Evolutionary conservation across 2,113 vertebrate genomes (phyloP).

Genomic region (Notarius lentiginosus): DNA sequence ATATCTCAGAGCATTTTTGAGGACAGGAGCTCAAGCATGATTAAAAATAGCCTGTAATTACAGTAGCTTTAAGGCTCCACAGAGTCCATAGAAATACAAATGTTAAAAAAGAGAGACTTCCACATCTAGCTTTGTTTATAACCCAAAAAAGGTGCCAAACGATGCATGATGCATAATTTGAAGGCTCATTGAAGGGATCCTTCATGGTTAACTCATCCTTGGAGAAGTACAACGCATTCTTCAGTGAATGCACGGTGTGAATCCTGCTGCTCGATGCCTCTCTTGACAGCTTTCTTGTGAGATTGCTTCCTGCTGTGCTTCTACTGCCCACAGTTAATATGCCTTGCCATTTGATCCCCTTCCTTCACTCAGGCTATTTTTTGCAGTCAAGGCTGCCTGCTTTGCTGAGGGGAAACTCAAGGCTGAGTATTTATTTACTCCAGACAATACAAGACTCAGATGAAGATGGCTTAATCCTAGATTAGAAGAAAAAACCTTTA

Average conservation of each 20-base stretch:
- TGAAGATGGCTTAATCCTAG: not conserved
- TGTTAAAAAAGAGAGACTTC: not conserved
- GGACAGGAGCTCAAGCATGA: not conserved
- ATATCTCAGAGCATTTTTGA: not conserved
- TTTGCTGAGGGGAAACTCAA: not conserved
- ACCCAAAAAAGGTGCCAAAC: not conserved
- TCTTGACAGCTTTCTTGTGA: slow-evolving; percentile 34
- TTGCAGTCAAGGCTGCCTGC: slow-evolving; percentile 8
- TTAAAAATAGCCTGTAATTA: not conserved
- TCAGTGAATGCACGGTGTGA: slow-evolving; percentile 9
- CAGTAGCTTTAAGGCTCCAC: not conserved
- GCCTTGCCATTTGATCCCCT: slow-evolving; percentile 59
- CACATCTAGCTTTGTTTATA: not conserved
- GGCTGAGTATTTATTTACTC: not conserved
- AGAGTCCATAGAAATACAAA: not conserved
- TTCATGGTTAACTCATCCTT: slow-evolving; percentile 24
- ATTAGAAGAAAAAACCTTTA: no score
- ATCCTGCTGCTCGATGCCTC: slow-evolving; percentile 11
- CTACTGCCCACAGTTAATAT: slow-evolving; percentile 55
- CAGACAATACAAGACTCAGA: not conserved
- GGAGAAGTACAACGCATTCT: slow-evolving; percentile 21
- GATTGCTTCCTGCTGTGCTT: slow-evolving; percentile 44
- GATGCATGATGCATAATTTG: not conserved
- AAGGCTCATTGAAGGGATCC: slow-evolving; percentile 17
- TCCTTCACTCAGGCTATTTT: slow-evolving; percentile 37